Conservation (phyloP, 1,140 invertebrate species). For the Drosophila parvula region DNA sequence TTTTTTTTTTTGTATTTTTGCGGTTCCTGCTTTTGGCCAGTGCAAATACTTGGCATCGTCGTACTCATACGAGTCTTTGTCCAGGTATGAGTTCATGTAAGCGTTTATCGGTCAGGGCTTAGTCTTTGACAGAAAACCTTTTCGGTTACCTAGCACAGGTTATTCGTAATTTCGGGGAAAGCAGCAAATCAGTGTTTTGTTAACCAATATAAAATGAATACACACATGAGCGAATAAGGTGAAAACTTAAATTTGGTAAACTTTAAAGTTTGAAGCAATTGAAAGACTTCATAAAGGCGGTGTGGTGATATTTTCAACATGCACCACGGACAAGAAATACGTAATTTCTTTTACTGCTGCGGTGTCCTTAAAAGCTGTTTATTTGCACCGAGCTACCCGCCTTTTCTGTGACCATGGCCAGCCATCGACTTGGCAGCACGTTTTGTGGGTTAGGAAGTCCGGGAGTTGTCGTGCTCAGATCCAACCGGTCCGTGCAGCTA, state of each 20-base stretch:
- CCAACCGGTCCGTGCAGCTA: slow-evolving; percentile 44
- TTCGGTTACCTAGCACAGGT: slow-evolving; percentile 1
- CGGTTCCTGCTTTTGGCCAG: slow-evolving; percentile 37
- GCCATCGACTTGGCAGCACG: slow-evolving; percentile 49
- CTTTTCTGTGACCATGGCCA: slow-evolving; percentile 9
- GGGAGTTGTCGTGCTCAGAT: slow-evolving; percentile 30
- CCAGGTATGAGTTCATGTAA: slow-evolving; percentile 35
- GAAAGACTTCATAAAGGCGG: not conserved
- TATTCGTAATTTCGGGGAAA: not conserved
- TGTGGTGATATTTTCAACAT: not conserved
- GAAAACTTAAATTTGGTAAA: not conserved
- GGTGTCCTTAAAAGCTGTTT: slow-evolving; percentile 10
- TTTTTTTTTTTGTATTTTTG: slow-evolving; percentile 26
- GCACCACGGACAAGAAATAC: not conserved
- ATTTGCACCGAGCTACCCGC: not conserved
- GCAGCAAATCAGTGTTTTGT: not conserved
- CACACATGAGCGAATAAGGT: not conserved
- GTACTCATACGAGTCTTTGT: slow-evolving; percentile 20
- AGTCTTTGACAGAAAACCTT: slow-evolving; percentile 32
- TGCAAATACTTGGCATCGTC: slow-evolving; percentile 66
- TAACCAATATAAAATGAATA: not conserved
- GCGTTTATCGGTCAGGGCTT: slow-evolving; percentile 58
- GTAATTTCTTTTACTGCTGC: slow-evolving; percentile 22
- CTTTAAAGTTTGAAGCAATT: not conserved
- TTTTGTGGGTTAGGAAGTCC: slow-evolving; percentile 33